Evolutionary conservation across 2,113 vertebrate genomes (phyloP), one percentile per base, ranked within the genome.

Genomic region (Sinocyclocheilus maitianheensis): DNA sequence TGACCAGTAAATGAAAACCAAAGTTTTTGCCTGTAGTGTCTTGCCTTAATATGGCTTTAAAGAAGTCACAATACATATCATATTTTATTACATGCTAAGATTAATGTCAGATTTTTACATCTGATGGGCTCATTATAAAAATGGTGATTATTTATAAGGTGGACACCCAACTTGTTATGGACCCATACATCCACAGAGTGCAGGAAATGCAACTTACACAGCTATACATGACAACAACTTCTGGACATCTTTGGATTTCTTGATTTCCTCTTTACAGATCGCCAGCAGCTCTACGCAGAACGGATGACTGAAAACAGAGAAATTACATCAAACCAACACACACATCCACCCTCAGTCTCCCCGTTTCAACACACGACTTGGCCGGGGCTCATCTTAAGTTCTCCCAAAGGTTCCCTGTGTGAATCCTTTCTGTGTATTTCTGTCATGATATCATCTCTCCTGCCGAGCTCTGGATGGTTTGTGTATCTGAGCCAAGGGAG

Each of bases 251-350:
- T 94, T 98, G 79, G 97, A 96, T 89, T 93, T 97, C 91, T 43
- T 96, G 85, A 96, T 96, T 86, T 97, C 97, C 82, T 97, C 95
- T 87, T 95, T 97, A 89, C 97, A 97, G 24, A 99, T 96, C 0
- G 84, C 65, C 11, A 99, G 91, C 86, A 99, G 78, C 80, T 96
- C 96, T 90, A 94, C 86, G 37, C 95, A 90, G 90, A 99, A 98
- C 1, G 89, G 94, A 67, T 98, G 96, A 92, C 98, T 99, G 89
- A 1, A 24, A 65, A 75, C 60, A 51, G 26, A 81, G 69, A 55
- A 14, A 83, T 34, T 2, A 58, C 20, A 74, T 58, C 8, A 65
- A 81, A 81, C 58, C 8, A 81, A 20, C 20, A 43, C 53, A 62
- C 18, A 79, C 12, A 22, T 22, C 22, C 30, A 2, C 55, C 20